These are phyloP conservation scores for Chloroceryle aenea DNA, from an alignment of 2,113 vertebrate species.

Conservation along the genomic window DNA sequence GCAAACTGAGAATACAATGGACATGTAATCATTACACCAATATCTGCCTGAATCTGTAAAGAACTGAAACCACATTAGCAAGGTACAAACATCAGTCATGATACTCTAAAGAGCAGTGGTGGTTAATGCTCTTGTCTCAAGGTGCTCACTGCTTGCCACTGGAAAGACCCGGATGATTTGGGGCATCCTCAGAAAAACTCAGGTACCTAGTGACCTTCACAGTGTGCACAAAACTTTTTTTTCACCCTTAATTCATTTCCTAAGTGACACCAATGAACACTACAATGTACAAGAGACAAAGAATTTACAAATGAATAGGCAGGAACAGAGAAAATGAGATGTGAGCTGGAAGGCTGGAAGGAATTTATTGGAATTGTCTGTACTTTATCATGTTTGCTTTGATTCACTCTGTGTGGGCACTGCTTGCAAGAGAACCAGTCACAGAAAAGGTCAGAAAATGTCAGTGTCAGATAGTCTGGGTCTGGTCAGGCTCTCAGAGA, in stretches of 20 bases:
- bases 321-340: conserved; percentile 41
- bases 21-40: neutral
- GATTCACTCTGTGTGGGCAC: neutral
- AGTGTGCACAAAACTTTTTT: neutral
- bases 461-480: neutral
- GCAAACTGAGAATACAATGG: neutral
- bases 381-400: conserved; percentile 37
- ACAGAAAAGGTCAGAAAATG: conserved; percentile 46
- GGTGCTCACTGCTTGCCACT: neutral
- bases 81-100: neutral
- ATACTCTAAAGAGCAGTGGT: neutral
- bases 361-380: neutral
- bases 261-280: conserved; percentile 18
- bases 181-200: neutral
- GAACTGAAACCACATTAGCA: neutral
- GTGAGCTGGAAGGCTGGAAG: conserved; percentile 17
- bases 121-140: neutral
- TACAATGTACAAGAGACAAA: neutral
- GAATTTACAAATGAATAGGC: conserved; percentile 28
- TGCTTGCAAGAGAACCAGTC: conserved; percentile 5
- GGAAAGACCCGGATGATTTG: neutral
- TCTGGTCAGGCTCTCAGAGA: neutral
- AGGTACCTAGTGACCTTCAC: neutral
- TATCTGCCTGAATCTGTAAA: neutral
- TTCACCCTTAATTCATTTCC: neutral